Percentiles rank a stretch among this genome's conserved stretches.
Evolutionary conservation across 2,888 invertebrate species (phyloP).

Genomic region (Athalia rosae): DNA sequence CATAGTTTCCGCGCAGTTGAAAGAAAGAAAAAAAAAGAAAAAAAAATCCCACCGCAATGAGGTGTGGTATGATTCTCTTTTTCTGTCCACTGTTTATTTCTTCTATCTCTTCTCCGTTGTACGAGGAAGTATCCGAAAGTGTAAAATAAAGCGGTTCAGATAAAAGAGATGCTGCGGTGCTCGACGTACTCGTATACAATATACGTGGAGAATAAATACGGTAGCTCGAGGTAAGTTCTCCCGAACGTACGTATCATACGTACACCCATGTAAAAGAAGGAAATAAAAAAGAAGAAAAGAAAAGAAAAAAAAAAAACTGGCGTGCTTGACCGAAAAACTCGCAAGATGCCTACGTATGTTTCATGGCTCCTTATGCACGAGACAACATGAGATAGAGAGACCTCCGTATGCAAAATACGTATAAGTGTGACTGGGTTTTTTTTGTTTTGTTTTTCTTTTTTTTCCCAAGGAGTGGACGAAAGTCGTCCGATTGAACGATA

Average conservation of each 20-base stretch:
- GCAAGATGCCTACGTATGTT: slow-evolving; percentile 6
- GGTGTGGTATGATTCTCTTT: background rate
- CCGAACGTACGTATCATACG: slow-evolving; percentile 25
- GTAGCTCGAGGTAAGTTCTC: slow-evolving; percentile 38
- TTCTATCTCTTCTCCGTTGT: slow-evolving; percentile 22
- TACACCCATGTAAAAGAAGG: too few species aligned
- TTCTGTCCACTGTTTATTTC: background rate
- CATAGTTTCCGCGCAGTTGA: too few species aligned
- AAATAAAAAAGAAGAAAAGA: too few species aligned
- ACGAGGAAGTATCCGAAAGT: slow-evolving; percentile 39
- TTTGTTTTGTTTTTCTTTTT: too few species aligned
- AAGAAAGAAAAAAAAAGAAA: background rate
- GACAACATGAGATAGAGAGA: slow-evolving; percentile 19
- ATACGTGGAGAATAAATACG: slow-evolving; percentile 32
- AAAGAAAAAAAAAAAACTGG: too few species aligned
- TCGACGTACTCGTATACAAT: background rate
- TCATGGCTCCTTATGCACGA: background rate
- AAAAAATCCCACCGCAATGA: background rate
- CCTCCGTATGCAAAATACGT: background rate
- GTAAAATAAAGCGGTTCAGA: slow-evolving; percentile 40
- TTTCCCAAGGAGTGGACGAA: slow-evolving; percentile 47
- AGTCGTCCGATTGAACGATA: slow-evolving; percentile 43
- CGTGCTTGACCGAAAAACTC: slow-evolving; percentile 26
- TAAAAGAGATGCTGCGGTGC: slow-evolving; percentile 21
- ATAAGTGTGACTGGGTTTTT: background rate